Base-by-base conservation (phyloP, 1,140 invertebrate genomes). In the Sminthurinus signatus region DNA sequence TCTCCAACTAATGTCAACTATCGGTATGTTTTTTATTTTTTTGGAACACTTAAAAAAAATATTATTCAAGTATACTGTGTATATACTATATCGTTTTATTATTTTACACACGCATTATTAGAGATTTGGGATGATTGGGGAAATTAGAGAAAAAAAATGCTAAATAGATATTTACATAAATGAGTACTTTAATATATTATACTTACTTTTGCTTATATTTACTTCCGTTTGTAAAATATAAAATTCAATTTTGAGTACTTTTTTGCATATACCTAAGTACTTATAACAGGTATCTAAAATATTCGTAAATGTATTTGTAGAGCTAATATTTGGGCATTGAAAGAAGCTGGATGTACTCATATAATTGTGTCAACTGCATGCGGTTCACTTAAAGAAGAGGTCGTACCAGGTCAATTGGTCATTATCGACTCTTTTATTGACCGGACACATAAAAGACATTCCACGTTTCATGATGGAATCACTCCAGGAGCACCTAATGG, bases 241-340 rank as follows among this genome's bases (percentile, higher is more conserved):
- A 0, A 17, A 14, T n/a, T 17, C 23, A 42, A 42, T 42, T 8
- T 59, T 25, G 21, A 59, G 1, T 27, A 17, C 14, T 54, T n/a
- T n/a, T n/a, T n/a, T n/a, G n/a, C n/a, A n/a, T n/a, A n/a, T n/a
- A n/a, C n/a, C n/a, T n/a, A n/a, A n/a, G n/a, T n/a, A n/a, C n/a
- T n/a, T n/a, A n/a, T n/a, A n/a, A n/a, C n/a, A n/a, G n/a, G n/a
- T n/a, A n/a, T n/a, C n/a, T n/a, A n/a, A n/a, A n/a, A n/a, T 43
- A 14, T 14, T 17, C 27, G 32, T 31, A n/a, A 50, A 1, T 50
- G 43, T 25, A 36, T 58, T 54, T 64, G 27, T 43, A 67, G 95
- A 64, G 96, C 96, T 2, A 99, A 99, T 76, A 86, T 99, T 50
- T 95, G 91, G 87, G 93, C 95, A 1, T 77, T 99, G 56, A 88